Evolutionary conservation across 2,888 invertebrate species (phyloP).

Genomic region (Cephus runcator): DNA sequence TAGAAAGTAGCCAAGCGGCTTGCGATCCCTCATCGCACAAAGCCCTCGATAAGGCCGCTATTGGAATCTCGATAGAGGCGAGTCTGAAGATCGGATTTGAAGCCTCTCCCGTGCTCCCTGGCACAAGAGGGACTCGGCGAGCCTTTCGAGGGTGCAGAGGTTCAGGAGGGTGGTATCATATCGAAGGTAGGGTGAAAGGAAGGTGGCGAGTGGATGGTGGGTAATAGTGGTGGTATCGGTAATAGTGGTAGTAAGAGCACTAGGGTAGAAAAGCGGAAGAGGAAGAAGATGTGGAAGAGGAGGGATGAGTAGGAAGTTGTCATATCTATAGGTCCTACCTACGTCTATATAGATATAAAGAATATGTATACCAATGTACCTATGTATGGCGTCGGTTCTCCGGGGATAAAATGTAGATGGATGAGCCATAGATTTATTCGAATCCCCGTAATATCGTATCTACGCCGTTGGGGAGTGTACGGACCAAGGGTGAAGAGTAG

Average conservation of each 20-base stretch:
- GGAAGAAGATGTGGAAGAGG: conserved; percentile 27
- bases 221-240: neutral
- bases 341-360: neutral
- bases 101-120: conserved; percentile 39
- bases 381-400: conserved; percentile 37
- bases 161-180: neutral
- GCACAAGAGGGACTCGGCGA: neutral
- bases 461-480: conserved; percentile 27
- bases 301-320: conserved; percentile 6
- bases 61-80: conserved; percentile 63
- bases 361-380: conserved; percentile 12
- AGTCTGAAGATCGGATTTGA: conserved; percentile 57
- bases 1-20: conserved; percentile 52
- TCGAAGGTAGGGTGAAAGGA: conserved; percentile 16
- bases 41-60: conserved; percentile 63
- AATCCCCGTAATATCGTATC: conserved; percentile 62
- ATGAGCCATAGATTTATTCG: conserved; percentile 64
- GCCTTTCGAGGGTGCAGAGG: neutral
- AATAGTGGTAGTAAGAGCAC: neutral
- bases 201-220: conserved; percentile 13
- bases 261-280: conserved; percentile 21
- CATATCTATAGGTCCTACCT: neutral
- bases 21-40: conserved; percentile 63
- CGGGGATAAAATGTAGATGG: conserved; percentile 63
- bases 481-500: conserved; percentile 33